Percentiles rank a stretch among this genome's conserved stretches.
Evolutionary conservation across 2,797 vertebrate genomes (phyloP).

Genomic region (Neosalanx taihuensis): DNA sequence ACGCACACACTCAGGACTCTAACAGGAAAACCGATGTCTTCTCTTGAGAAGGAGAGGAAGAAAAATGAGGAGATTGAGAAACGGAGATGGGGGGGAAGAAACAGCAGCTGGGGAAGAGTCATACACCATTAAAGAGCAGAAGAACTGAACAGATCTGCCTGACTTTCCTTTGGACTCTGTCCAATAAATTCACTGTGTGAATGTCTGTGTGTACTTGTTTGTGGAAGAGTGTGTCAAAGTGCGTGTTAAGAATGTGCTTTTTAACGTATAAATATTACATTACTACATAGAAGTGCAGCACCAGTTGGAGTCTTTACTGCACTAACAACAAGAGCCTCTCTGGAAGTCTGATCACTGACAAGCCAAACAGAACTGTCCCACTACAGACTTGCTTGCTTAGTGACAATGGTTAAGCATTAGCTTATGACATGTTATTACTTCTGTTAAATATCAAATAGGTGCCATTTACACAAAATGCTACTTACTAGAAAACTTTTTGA

Average conservation of each 20-base stretch:
- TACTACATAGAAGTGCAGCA: conserved; percentile 76
- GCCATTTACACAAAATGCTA: too few species aligned
- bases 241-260: conserved; percentile 62
- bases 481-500: too few species aligned
- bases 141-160: conserved; percentile 44
- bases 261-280: conserved; percentile 81
- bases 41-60: conserved; percentile 37
- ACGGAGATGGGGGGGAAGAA: conserved; percentile 26
- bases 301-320: conserved; percentile 63
- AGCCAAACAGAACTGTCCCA: background rate
- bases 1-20: conserved; percentile 51
- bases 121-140: conserved; percentile 38
- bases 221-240: conserved; percentile 37
- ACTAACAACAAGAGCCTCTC: conserved; percentile 66
- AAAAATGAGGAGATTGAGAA: conserved; percentile 32
- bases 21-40: conserved; percentile 61
- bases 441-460: too few species aligned
- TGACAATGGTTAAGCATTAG: too few species aligned
- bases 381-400: too few species aligned
- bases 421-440: too few species aligned
- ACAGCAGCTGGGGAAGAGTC: conserved; percentile 43
- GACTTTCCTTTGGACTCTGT: conserved; percentile 66
- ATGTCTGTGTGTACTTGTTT: background rate
- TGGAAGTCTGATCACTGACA: conserved; percentile 55
- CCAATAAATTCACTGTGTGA: conserved; percentile 57